Conservation (phyloP, 2,797 vertebrate genomes). For the Crocidura indochinensis region DNA sequence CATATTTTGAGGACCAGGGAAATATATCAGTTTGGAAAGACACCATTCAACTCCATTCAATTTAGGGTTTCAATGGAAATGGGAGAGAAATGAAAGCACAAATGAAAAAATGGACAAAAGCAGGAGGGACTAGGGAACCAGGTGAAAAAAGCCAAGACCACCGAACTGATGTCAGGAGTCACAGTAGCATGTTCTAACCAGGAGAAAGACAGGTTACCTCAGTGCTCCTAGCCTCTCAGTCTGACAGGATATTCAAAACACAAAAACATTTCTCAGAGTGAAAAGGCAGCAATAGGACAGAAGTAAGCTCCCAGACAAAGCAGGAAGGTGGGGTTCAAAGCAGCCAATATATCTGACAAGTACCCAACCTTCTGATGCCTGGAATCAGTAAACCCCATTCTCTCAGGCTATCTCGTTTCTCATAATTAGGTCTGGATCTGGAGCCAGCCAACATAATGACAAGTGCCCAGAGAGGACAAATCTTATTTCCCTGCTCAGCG, state of each 20-base stretch:
- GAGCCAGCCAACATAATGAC: constrained; percentile 61
- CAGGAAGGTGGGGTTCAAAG: neutral
- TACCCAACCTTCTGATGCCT: neutral
- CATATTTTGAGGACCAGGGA: neutral
- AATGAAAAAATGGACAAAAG: neutral
- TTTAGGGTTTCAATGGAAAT: neutral
- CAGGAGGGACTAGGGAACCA: neutral
- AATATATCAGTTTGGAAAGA: neutral
- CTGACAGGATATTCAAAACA: constrained; percentile 27
- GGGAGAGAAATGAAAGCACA: neutral
- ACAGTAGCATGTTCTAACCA: neutral
- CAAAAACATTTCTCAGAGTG: neutral
- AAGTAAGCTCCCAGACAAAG: neutral
- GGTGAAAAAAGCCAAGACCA: neutral
- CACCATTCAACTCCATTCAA: neutral
- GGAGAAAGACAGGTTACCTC: neutral
- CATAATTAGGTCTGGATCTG: constrained; percentile 65
- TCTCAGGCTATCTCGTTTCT: neutral
- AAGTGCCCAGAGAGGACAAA: constrained; percentile 53
- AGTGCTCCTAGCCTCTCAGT: neutral
- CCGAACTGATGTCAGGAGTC: neutral
- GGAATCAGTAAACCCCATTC: constrained; percentile 26
- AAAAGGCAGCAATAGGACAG: neutral
- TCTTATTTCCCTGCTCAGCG: constrained; percentile 67
- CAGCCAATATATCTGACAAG: neutral